Conservation (phyloP, 1,140 invertebrate genomes). For the Drosophila elegans region DNA sequence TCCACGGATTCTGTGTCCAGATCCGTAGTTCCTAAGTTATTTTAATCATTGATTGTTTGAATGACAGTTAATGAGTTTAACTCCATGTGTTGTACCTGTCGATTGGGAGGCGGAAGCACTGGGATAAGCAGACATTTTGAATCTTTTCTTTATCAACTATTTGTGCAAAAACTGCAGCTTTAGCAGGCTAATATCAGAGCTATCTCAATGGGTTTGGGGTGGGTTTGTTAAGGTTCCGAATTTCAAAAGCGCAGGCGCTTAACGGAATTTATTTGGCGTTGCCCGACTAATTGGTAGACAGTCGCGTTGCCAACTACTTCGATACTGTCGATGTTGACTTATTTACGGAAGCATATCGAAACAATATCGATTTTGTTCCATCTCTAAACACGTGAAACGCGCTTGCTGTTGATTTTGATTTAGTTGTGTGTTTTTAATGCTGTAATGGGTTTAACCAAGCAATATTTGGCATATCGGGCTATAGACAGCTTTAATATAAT, state of each 20-base stretch:
- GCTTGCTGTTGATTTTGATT: constrained; percentile 26
- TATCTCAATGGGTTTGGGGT: constrained; percentile 20
- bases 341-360: neutral
- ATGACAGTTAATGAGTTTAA: neutral
- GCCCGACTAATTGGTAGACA: neutral
- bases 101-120: constrained; percentile 52
- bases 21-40: constrained; percentile 84
- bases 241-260: constrained; percentile 54
- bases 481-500: constrained; percentile 95
- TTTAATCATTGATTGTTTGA: neutral
- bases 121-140: constrained; percentile 52
- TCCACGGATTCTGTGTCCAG: constrained; percentile 90
- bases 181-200: neutral
- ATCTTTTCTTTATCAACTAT: constrained; percentile 5
- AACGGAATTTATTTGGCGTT: constrained; percentile 23
- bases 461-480: constrained; percentile 96
- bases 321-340: no score
- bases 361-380: neutral
- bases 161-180: constrained; percentile 24
- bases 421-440: constrained; percentile 32
- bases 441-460: constrained; percentile 97
- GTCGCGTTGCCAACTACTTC: neutral
- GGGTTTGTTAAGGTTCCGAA: constrained; percentile 25
- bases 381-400: constrained; percentile 64
- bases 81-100: constrained; percentile 25